Evolutionary conservation across 2,797 vertebrate species (phyloP).

Genomic region (Oryzias dopingdopingensis): DNA sequence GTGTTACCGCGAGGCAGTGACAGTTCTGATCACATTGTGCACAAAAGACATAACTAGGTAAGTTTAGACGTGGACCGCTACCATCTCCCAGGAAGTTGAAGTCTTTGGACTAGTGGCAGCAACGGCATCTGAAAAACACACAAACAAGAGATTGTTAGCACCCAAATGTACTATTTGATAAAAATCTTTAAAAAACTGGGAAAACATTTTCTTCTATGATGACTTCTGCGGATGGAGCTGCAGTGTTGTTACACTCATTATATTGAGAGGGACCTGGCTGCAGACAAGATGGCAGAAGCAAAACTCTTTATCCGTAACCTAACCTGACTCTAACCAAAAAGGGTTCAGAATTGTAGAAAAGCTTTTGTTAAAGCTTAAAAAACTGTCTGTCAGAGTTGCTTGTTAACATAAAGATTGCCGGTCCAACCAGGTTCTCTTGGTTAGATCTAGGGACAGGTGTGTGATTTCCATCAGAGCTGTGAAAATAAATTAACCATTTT

Average conservation of each 20-base stretch:
- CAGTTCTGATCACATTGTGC: conserved; percentile 20
- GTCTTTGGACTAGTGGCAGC: conserved; percentile 22
- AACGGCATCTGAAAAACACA: conserved; percentile 65
- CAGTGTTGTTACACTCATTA: not conserved
- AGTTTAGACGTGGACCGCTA: conserved; percentile 19
- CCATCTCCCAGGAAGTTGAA: conserved; percentile 18
- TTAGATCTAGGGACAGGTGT: no score
- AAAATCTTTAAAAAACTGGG: not conserved
- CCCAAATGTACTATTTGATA: not conserved
- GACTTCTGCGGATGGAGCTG: not conserved
- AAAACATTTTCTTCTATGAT: not conserved
- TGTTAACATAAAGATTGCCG: no score
- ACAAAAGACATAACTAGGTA: conserved; percentile 8
- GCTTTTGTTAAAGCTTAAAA: no score
- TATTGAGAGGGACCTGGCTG: not conserved
- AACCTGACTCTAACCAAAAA: no score
- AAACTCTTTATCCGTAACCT: no score
- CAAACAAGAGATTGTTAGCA: conserved; percentile 31
- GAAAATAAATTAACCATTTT: no score
- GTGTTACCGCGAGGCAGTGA: conserved; percentile 38
- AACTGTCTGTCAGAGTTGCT: no score
- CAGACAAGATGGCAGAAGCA: no score
- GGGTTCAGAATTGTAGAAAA: no score
- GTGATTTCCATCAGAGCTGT: no score
- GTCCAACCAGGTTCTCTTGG: no score